Conservation (phyloP, 1,140 invertebrate genomes). For the Eriocheir sinensis region DNA sequence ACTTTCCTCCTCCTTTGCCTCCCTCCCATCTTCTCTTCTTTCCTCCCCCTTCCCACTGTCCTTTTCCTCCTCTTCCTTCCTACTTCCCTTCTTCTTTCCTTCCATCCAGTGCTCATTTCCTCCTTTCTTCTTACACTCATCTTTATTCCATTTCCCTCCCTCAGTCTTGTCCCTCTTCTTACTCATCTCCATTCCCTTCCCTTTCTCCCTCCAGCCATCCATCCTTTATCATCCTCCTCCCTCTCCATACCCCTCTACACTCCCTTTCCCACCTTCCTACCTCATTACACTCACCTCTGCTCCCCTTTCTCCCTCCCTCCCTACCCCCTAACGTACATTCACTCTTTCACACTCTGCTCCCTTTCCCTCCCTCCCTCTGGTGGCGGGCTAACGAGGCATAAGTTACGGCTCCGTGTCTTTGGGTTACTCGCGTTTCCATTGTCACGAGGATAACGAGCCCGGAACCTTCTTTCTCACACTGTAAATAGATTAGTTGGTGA, state of each 20-base stretch:
- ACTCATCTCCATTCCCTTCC: background rate
- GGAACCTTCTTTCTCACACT: constrained; percentile 52
- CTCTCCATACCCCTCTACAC: background rate
- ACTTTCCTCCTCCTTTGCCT: background rate
- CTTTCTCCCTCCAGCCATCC: background rate
- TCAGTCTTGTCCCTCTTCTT: background rate
- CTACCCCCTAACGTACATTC: background rate
- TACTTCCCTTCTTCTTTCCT: background rate
- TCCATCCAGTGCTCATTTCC: background rate
- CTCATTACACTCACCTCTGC: background rate
- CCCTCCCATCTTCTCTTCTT: background rate
- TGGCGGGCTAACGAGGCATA: constrained; percentile 50
- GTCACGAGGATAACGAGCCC: constrained; percentile 45
- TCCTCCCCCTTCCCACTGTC: background rate
- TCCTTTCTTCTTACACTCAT: background rate
- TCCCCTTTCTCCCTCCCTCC: background rate
- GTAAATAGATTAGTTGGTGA: constrained; percentile 57
- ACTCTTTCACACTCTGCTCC: background rate
- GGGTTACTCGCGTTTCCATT: constrained; percentile 6
- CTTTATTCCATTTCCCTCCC: background rate
- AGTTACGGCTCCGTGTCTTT: constrained; percentile 29
- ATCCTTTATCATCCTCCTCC: background rate
- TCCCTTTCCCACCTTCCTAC: background rate
- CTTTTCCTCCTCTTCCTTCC: background rate
- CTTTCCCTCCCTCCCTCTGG: background rate